phyloP scores from a whole-genome alignment of 2,113 vertebrate species.

The Grallaria varia region DNA sequence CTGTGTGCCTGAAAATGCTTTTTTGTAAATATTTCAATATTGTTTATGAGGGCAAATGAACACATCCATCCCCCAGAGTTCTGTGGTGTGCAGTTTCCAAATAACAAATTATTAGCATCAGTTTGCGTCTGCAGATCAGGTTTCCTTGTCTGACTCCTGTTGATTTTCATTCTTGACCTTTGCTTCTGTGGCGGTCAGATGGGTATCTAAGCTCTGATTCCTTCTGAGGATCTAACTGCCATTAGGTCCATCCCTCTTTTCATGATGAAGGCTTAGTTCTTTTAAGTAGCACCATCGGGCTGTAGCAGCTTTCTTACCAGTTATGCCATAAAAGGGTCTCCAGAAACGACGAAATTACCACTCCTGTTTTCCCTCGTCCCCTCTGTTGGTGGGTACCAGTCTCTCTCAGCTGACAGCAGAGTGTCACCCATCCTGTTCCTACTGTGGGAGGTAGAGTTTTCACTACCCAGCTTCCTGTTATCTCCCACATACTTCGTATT shows the following conservation, averaged over 20 bases:
- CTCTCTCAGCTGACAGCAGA: not conserved
- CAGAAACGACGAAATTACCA: not conserved
- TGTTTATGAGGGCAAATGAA: not conserved
- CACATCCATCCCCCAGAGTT: accelerated
- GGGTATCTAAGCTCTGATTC: not conserved
- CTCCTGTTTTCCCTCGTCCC: not conserved
- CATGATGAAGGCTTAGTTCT: not conserved
- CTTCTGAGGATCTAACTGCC: not conserved
- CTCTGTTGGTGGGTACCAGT: not conserved
- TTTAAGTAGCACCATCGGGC: not conserved
- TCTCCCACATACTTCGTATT: not conserved
- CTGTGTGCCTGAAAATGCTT: not conserved
- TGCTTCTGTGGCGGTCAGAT: not conserved
- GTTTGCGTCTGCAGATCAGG: not conserved
- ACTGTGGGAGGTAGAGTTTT: not conserved
- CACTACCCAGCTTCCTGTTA: not conserved
- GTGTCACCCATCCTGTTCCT: not conserved
- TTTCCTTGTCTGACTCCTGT: not conserved
- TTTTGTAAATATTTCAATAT: not conserved
- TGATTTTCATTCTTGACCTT: not conserved
- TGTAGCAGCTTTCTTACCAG: not conserved
- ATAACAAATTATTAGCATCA: not conserved
- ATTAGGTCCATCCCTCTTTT: not conserved
- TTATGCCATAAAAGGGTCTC: not conserved
- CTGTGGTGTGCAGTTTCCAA: not conserved